Base-by-base conservation (phyloP, 2,797 vertebrate species). In the Melanotaenia pygmaea region DNA sequence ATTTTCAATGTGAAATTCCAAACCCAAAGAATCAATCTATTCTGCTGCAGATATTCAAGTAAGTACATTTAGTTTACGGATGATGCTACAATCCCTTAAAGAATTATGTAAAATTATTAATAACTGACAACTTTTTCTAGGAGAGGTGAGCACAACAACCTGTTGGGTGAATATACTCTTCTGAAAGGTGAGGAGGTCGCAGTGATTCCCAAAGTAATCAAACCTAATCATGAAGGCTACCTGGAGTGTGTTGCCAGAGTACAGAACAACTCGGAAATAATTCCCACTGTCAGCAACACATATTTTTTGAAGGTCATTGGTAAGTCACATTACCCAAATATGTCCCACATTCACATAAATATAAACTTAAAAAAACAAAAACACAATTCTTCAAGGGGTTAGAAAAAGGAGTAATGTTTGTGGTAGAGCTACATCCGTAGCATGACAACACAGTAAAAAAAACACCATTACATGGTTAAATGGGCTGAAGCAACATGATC, bases 251-350 rank as follows among this genome's bases (percentile, higher is more conserved):
- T 59, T 79, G 93, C 88, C 78, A 86, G 43, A 0, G 51, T 24
- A 3, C 91, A 89, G 61, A 93, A 91, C 86, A 82, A 82, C 79
- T 80, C 92, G 0, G 1, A 20, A 6, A 64, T 90, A 45, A 18
- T 57, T 13, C 63, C 89, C n/a, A 79, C 77, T 1, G 32, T 79
- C 70, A 93, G 93, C 76, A 0, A 12, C 11, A 2, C 2, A 13
- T 89, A 86, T 71, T 22, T 74, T 58, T 64, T 94, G 20, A 88
- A 16, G 57, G 91, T 94, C 34, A 4, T 93, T 11, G 90, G 93
- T 94, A 82, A 93, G 93, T 84, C 3, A 72, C 9, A 60, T 22
- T 60, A 30, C 20, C 20, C 45, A 20, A 47, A 20, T 9, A 20
- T 47, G 45, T n/a, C 20, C n/a, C 45, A 2, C 45, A 20, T 47